Evolutionary conservation across 2,797 vertebrate genomes (phyloP).

Genomic region (Oryzias sinensis): DNA sequence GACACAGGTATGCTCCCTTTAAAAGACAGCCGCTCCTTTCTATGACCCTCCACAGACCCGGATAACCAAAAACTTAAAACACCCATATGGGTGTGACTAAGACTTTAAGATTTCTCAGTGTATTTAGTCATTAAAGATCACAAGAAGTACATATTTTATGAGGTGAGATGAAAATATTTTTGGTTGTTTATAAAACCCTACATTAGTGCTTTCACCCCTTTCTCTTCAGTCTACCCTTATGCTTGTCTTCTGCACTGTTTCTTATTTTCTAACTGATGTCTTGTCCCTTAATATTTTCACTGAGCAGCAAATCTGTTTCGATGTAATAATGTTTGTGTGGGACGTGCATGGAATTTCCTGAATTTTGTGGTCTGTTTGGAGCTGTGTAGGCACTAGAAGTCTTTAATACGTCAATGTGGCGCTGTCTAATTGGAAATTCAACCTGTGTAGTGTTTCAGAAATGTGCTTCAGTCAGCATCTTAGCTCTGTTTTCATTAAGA

Average conservation of each 20-base stretch:
- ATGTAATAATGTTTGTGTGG: constrained; percentile 42
- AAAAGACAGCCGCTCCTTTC: no score
- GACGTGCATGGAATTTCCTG: constrained; percentile 13
- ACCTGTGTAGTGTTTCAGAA: constrained; percentile 71
- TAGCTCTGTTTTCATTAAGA: constrained; percentile 72
- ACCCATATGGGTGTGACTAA: no score
- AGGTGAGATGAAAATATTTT: neutral
- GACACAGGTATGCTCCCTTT: no score
- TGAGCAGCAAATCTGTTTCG: constrained; percentile 63
- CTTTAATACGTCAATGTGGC: constrained; percentile 45
- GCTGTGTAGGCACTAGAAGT: constrained; percentile 52
- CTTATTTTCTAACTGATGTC: constrained; percentile 25
- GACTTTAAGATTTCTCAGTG: no score
- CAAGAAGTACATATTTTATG: no score
- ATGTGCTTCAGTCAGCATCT: constrained; percentile 72
- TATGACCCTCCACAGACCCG: no score
- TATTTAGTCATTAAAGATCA: no score
- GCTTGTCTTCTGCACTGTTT: constrained; percentile 20
- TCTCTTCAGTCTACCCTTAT: constrained; percentile 11
- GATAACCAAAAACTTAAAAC: no score
- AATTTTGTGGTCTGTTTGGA: constrained; percentile 32
- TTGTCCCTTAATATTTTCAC: constrained; percentile 56
- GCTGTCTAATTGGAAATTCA: constrained; percentile 77
- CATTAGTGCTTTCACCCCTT: constrained; percentile 7
- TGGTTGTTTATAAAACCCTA: neutral